Base-by-base conservation (phyloP, 2,113 vertebrate genomes). In the Cyrtonyx montezumae region DNA sequence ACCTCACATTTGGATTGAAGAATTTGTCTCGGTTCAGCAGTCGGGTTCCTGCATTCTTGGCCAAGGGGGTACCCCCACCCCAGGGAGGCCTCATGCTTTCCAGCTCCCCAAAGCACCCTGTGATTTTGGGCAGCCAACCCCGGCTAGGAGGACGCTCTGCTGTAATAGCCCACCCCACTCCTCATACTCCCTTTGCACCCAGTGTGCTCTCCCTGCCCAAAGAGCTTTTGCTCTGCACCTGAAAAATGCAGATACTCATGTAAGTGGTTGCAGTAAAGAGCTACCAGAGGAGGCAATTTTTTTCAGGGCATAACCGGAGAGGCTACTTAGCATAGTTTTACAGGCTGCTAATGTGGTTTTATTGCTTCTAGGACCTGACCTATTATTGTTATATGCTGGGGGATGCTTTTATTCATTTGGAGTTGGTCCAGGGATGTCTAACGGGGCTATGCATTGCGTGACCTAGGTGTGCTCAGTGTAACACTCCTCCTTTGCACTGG, bases 331-430 rank as follows among this genome's bases (percentile, higher is more conserved):
- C 90, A 90, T 90, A 90, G 85, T 86, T 96, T 80, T 88, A 70
- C 61, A 51, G 67, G 82, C 85, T 91, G 83, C 77, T 96, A 95
- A 96, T 96, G 88, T 84, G 86, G 67, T 89, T 94, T 93, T 94
- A 94, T 94, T 88, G 92, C 91, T 95, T 93, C 59, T 82, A 96
- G 91, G 62, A 93, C 87, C 78, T 91, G 95, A 91, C 91, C 84
- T 94, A 84, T 71, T 96, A 51, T 92, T 1, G 1, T 53, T 79
- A 76, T 59, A 68, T 49, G 15, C 77, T 90, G 22, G 74, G 78
- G 85, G 83, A 78, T 68, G 93, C 88, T 95, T 93, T 94, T 88
- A 94, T 69, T 88, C 51, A 13, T 78, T 80, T 95, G 94, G 93
- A 95, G 42, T 79, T 56, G 23, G 65, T 91, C 93, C 93, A 91